A percentile compares a stretch with the other conserved stretches of the same genome.
Evolutionary conservation across 2,797 vertebrate species (phyloP).

Genomic region (Macroramphosus scolopax): DNA sequence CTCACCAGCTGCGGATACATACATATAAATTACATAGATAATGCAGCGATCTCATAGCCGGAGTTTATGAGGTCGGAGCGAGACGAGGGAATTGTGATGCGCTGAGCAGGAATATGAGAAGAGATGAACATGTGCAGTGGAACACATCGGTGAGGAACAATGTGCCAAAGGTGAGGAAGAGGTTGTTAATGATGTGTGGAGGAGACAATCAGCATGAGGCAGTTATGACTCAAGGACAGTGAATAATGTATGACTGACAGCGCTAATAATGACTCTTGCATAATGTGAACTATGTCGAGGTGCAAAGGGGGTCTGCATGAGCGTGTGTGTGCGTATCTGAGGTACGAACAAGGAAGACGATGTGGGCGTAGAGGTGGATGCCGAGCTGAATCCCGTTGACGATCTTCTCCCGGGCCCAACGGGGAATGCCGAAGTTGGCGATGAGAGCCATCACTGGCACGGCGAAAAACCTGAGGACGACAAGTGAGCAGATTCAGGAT

Average conservation of each 20-base stretch:
- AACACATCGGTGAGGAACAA: conserved; percentile 50
- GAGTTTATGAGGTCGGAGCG: neutral
- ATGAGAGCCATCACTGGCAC: conserved; percentile 91
- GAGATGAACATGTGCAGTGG: conserved; percentile 14
- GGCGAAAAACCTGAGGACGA: conserved; percentile 85
- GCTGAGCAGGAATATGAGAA: conserved; percentile 27
- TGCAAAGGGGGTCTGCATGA: conserved; percentile 13
- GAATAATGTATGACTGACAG: conserved; percentile 61
- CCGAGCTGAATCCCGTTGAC: conserved; percentile 93
- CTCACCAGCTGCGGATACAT: too few relatives aligned
- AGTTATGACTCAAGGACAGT: conserved; percentile 46
- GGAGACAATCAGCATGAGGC: conserved; percentile 53
- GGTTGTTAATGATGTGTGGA: conserved; percentile 59
- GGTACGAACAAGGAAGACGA: conserved; percentile 85
- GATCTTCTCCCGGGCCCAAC: conserved; percentile 94
- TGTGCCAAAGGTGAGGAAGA: conserved; percentile 47
- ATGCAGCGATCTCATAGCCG: neutral
- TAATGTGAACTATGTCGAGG: conserved; percentile 31
- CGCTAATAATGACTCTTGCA: conserved; percentile 42
- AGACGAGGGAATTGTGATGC: conserved; percentile 6
- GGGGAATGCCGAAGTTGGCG: conserved; percentile 92
- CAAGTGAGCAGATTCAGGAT: conserved; percentile 28
- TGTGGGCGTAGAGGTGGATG: conserved; percentile 90
- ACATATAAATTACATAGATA: too few relatives aligned
- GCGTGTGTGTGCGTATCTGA: neutral